Evolutionary conservation across 2,888 invertebrate genomes (phyloP), one percentile per base, ranked within the genome.

Genomic region (Drosophila maculinotata): DNA sequence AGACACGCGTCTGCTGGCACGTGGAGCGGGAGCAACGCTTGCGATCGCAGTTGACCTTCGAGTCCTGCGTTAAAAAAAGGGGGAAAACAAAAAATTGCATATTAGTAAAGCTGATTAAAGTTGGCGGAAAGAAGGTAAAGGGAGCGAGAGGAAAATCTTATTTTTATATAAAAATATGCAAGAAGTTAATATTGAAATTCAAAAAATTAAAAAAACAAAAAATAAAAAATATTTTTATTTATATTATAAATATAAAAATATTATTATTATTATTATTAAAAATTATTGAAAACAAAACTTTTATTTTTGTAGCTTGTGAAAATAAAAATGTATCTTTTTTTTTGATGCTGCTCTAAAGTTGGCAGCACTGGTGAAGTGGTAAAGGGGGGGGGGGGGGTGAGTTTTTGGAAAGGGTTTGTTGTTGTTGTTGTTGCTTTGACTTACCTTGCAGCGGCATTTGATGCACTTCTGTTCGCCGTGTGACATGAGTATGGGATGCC

Each of bases 381-480:
- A 3, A 0, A 3, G 7, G 8, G 14, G 14, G 7, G 8, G 14
- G 14, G 7, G 2, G 12, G 3, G 12, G 7, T 1, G 9, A 20
- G 6, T 2, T 10, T n/a, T n/a, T n/a, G 25, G 10, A 2, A 30
- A 0, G 4, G 15, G 3, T 14, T 25, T 2, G 20, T 12, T 14
- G 1, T 3, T 4, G n/a, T n/a, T n/a, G n/a, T n/a, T n/a, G 4
- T 20, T 20, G 20, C 20, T 1, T 3, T 1, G 20, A 76, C 93
- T 93, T 92, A 97, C 97, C 94, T 96, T 96, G 94, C 98, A 98
- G 81, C 95, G 94, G 91, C 98, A 98, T 79, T 95, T 95, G 90
- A 98, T 95, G 91, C 98, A 98, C 91, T 96, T 95, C 90, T 97
- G 95, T 88, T 96, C 96, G 31, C 97, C 97, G 85, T 97, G 95